Evolutionary conservation across 1,140 invertebrate species (phyloP).

Genomic region (Drosophila suzukii): DNA sequence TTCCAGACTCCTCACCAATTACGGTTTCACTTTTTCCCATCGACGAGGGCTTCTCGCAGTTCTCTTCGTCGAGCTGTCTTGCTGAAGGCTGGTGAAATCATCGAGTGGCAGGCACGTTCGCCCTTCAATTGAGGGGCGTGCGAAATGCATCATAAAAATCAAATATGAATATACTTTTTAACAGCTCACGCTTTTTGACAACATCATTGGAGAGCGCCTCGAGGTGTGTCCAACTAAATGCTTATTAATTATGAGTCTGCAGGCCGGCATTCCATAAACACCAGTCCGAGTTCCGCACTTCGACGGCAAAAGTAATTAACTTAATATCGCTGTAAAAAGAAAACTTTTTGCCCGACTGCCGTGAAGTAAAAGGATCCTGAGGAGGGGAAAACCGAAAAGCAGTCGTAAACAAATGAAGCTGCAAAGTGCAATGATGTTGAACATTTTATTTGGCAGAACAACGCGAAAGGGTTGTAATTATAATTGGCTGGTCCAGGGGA

Average conservation of each 20-base stretch:
- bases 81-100: constrained; percentile 46
- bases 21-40: constrained; percentile 40
- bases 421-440: constrained; percentile 56
- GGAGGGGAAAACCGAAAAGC: constrained; percentile 6
- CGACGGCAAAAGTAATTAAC: constrained; percentile 58
- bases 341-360: constrained; percentile 54
- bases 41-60: constrained; percentile 3
- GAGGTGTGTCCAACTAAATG: constrained; percentile 55
- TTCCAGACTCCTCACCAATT: constrained; percentile 20
- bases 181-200: constrained; percentile 52
- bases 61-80: neutral
- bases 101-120: constrained; percentile 47
- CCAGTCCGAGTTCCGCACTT: constrained; percentile 10
- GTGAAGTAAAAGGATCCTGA: constrained; percentile 34
- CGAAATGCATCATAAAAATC: constrained; percentile 61
- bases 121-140: constrained; percentile 55
- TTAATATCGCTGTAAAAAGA: constrained; percentile 55
- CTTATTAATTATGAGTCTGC: constrained; percentile 48
- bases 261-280: constrained; percentile 39
- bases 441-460: constrained; percentile 47
- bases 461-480: constrained; percentile 46
- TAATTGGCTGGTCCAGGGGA: constrained; percentile 23
- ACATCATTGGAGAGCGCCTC: constrained; percentile 44
- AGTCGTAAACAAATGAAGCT: constrained; percentile 52
- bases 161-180: constrained; percentile 55